Evolutionary conservation across 2,797 vertebrate genomes (phyloP).

Genomic region (Notolepis coatsorum): DNA sequence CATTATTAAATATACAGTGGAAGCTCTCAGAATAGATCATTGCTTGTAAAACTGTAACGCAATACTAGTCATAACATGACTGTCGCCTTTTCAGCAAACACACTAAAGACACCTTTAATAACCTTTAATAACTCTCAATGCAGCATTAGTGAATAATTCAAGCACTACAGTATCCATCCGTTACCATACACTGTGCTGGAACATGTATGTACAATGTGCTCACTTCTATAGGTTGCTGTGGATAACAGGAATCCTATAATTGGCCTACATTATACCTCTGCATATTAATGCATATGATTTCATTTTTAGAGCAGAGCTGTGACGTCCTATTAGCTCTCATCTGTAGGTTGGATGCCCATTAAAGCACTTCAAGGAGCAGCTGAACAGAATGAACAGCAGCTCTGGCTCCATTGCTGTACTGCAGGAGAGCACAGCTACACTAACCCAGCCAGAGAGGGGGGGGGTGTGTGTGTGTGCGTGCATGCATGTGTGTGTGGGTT

Average conservation of each 20-base stretch:
- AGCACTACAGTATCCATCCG: constrained; percentile 23
- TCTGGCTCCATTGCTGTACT: constrained; percentile 56
- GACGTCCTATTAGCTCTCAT: constrained; percentile 33
- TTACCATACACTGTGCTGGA: constrained; percentile 4
- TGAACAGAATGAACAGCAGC: constrained; percentile 57
- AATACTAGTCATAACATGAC: constrained; percentile 40
- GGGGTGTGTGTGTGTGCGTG: too few relatives aligned
- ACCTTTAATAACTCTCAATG: constrained; percentile 37
- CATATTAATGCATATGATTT: background rate
- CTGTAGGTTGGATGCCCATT: constrained; percentile 59
- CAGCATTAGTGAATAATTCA: constrained; percentile 23
- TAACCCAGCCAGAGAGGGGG: too few relatives aligned
- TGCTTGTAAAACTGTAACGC: constrained; percentile 40
- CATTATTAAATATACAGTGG: constrained; percentile 37
- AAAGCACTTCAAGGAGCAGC: constrained; percentile 71
- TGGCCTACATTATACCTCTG: constrained; percentile 15
- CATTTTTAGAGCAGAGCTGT: constrained; percentile 41
- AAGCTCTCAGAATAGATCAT: constrained; percentile 34
- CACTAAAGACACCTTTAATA: constrained; percentile 44
- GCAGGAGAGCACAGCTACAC: constrained; percentile 46
- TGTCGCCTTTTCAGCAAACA: constrained; percentile 40
- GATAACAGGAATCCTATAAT: constrained; percentile 21
- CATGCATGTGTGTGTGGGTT: too few relatives aligned
- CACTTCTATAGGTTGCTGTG: constrained; percentile 19
- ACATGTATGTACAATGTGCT: constrained; percentile 2